Base-by-base conservation (phyloP, 1,140 invertebrate genomes). In the Cydia splendana region DNA sequence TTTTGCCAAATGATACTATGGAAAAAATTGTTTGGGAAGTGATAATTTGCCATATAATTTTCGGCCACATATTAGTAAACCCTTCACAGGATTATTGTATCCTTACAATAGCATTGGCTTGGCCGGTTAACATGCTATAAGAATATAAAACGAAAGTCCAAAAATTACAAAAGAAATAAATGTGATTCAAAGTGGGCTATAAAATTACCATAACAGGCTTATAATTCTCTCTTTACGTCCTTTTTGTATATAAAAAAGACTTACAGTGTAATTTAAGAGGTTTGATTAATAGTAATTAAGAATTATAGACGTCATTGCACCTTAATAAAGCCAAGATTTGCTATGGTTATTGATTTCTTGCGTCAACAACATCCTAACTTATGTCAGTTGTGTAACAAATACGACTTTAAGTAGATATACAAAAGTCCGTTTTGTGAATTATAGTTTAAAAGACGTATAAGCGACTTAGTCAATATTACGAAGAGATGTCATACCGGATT, bases 401-500 rank as follows among this genome's bases (percentile, higher is more conserved):
- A 62, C 53, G 5, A 62, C 53, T 62, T 24, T 57, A 20, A 62
- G 53, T 2, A 24, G 5, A 15, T 45, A 9, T 45, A 9, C 15
- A n/a, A 57, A 18, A 9, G n/a, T n/a, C 3, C 5, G 4, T 18
- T 57, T 18, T 18, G 53, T 57, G 5, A 20, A 57, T 20, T n/a
- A 10, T 42, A 42, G 18, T 15, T 53, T 4, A 53, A n/a, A n/a
- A 57, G 9, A 42, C 38, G 38, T 42, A 42, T 10, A 42, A 42
- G 38, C 38, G 6, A 57, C 4, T 57, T 18, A 57, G n/a, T 51
- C 15, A 51, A 51, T 51, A 51, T 51, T 12, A 24, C 57, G 20
- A 62, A 30, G 28, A 69, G 28, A 69, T 69, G 28, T 34, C 65
- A 15, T 45, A 71, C 67, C 67, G 67, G 67, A 71, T 71, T 71